These are phyloP conservation scores for Aulostomus chinensis DNA, from an alignment of 2,797 vertebrate species.

Conservation along the genomic window DNA sequence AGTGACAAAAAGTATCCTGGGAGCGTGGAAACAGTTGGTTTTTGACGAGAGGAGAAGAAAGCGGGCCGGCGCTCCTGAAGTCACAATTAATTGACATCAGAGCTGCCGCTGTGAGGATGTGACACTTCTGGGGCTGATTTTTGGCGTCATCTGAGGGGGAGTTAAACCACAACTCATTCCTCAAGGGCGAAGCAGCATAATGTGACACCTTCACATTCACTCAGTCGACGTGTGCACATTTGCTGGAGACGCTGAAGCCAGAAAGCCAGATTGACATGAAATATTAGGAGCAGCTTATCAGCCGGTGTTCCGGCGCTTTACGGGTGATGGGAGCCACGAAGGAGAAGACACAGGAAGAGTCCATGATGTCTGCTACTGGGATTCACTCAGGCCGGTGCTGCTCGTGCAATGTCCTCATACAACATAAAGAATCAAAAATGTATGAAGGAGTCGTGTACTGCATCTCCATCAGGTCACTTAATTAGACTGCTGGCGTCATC, in stretches of 20 bases:
- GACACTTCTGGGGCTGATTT: slow-evolving; percentile 57
- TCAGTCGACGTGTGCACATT: slow-evolving; percentile 35
- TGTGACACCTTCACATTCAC: slow-evolving; percentile 43
- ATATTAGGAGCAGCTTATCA: slow-evolving; percentile 19
- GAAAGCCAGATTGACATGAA: slow-evolving; percentile 21
- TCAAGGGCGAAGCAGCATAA: slow-evolving; percentile 23
- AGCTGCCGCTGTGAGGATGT: slow-evolving; percentile 28
- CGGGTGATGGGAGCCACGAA: not conserved
- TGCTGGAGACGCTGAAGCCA: slow-evolving; percentile 15
- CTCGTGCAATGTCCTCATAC: too few relatives aligned
- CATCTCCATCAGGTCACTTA: too few relatives aligned
- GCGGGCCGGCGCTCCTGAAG: slow-evolving; percentile 29
- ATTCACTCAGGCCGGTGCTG: too few relatives aligned
- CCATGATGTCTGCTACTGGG: too few relatives aligned
- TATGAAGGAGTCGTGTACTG: too few relatives aligned
- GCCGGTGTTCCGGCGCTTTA: slow-evolving; percentile 2
- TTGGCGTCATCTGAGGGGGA: slow-evolving; percentile 35
- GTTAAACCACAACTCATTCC: slow-evolving; percentile 33
- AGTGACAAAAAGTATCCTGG: slow-evolving; percentile 47
- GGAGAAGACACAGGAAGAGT: not conserved
- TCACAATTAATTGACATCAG: slow-evolving; percentile 44
- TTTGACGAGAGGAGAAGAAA: slow-evolving; percentile 22
- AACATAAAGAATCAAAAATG: too few relatives aligned
- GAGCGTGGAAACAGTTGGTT: slow-evolving; percentile 34
- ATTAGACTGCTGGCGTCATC: too few relatives aligned